Base-by-base conservation (phyloP, 2,797 vertebrate genomes). In the Lepilemur ruficaudatus region DNA sequence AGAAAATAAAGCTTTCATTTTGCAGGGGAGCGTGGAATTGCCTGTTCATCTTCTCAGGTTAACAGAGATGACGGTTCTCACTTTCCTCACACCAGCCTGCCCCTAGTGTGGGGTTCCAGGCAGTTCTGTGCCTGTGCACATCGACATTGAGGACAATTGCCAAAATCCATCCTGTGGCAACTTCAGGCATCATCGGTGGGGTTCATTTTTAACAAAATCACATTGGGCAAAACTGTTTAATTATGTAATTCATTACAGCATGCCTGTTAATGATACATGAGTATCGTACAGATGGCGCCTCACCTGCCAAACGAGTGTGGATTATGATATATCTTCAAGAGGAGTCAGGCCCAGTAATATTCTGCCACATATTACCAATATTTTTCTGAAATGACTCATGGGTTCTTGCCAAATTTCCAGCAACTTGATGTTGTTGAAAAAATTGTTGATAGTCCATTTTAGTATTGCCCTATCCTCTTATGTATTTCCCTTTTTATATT, bases 151-250 rank as follows among this genome's bases (percentile, higher is more conserved):
- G 14, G 12, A 67, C 1, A 43, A 7, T 30, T 38, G 35, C 38
- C 32, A 48, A 70, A 46, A 61, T 86, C 11, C 41, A 32, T 88
- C 38, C 17, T 38, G 38, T 13, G 41, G 52, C 35, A 72, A 67
- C 48, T 57, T 38, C 17, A 81, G 32, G 92, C 50, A 67, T 78
- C 67, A 86, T 91, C 69, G 55, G 22, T 89, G 13, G 94, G 73
- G 95, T 92, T 50, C 12, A 88, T 79, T 95, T 96, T 55, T 69
- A 89, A 48, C 73, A 97, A 96, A 65, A 96, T 4, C 6, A 38
- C 17, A 28, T 38, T 41, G 72, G 79, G 32, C 3, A 35, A 72
- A 94, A 32, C 12, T 57, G 75, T 41, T 83, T 61, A 28, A 30
- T 94, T 97, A 96, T 46, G 5, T 48, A 23, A 52, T 35, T 78